Evolutionary conservation across 2,888 invertebrate species (phyloP).

Genomic region (Therioaphis trifolii): DNA sequence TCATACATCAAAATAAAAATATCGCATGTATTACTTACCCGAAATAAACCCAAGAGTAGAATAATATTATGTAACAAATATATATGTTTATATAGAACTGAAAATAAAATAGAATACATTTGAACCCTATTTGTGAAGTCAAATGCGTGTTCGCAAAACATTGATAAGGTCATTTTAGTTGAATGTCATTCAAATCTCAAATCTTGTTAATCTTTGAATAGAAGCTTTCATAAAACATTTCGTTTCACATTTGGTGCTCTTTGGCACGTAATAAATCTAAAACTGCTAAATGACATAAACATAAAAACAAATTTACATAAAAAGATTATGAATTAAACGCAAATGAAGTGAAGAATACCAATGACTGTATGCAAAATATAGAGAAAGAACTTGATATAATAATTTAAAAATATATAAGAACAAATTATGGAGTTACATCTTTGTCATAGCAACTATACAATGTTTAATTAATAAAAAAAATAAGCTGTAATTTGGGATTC

Average conservation of each 20-base stretch:
- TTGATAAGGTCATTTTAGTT: not conserved
- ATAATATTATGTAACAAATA: not conserved
- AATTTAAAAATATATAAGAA: too few species aligned
- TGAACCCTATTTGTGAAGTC: not conserved
- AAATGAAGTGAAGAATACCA: not conserved
- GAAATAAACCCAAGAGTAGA: not conserved
- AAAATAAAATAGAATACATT: not conserved
- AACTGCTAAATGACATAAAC: slow-evolving; percentile 21
- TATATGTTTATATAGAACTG: too few species aligned
- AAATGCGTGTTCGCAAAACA: not conserved
- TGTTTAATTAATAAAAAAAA: too few species aligned
- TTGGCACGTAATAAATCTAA: slow-evolving; percentile 29
- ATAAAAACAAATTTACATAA: not conserved
- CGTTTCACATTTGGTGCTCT: not conserved
- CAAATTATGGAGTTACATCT: too few species aligned
- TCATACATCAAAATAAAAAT: too few species aligned
- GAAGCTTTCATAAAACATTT: not conserved
- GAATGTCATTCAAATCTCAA: not conserved
- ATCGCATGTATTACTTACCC: not conserved
- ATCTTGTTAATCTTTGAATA: slow-evolving; percentile 31
- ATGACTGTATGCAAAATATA: too few species aligned
- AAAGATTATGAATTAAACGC: not conserved
- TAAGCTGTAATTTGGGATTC: too few species aligned
- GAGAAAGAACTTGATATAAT: too few species aligned
- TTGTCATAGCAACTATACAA: too few species aligned